Evolutionary conservation across 2,113 vertebrate species (phyloP).

Genomic region (Etia nguti): DNA sequence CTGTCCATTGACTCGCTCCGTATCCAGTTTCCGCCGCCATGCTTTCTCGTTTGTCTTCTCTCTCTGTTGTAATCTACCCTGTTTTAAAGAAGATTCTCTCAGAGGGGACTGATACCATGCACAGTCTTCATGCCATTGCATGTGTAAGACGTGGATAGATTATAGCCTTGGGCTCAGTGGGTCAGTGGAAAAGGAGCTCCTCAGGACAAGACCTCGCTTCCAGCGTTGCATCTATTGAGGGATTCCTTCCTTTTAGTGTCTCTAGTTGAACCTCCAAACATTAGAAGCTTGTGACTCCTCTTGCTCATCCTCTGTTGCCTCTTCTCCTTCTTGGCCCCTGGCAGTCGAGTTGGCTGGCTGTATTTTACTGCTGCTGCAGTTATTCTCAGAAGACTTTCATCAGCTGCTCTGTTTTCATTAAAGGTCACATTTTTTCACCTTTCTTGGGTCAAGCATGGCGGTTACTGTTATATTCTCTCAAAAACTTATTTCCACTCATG

Average conservation of each 20-base stretch:
- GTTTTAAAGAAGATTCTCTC: neutral
- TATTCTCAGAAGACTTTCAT: neutral
- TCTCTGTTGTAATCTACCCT: neutral
- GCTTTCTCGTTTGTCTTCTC: too few species aligned
- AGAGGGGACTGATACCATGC: accelerated
- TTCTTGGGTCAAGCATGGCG: neutral
- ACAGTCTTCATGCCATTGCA: accelerated
- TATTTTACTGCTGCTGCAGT: neutral
- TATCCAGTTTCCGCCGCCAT: too few species aligned
- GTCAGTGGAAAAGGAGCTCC: neutral
- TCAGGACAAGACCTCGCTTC: neutral
- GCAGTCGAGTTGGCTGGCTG: neutral
- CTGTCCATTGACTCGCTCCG: too few species aligned
- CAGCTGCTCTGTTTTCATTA: neutral
- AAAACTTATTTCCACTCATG: neutral
- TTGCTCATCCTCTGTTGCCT: neutral
- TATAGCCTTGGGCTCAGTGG: neutral
- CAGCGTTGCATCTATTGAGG: neutral
- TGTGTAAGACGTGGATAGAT: neutral
- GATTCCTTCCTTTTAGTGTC: neutral
- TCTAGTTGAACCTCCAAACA: neutral
- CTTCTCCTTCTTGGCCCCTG: neutral
- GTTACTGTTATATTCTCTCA: neutral
- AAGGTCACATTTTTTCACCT: neutral
- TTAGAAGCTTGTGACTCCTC: neutral